Conservation (phyloP, 2,797 vertebrate species). For the Sitta carolinensis region DNA sequence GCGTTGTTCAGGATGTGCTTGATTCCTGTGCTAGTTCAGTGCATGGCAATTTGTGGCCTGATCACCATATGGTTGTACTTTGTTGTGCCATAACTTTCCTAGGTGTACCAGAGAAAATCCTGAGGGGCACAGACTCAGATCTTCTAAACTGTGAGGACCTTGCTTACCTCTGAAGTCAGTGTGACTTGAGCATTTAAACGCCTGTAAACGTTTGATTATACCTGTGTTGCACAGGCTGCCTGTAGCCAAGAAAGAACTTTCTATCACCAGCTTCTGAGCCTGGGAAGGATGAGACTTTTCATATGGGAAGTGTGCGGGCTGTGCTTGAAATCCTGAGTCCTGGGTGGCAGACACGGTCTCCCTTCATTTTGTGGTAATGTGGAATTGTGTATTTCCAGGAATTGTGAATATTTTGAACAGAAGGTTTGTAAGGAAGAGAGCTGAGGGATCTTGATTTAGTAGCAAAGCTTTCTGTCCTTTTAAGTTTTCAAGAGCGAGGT, state of each 20-base stretch:
- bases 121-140: neutral
- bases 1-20: neutral
- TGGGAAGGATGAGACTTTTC: neutral
- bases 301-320: neutral
- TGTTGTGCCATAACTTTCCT: neutral
- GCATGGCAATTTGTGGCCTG: neutral
- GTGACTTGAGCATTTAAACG: neutral
- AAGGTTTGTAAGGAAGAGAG: neutral
- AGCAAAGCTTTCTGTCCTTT: neutral
- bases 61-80: neutral
- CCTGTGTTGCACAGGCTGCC: neutral
- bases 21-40: neutral
- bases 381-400: neutral
- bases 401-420: neutral
- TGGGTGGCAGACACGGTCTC: neutral
- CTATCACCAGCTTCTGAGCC: neutral
- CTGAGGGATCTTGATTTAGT: neutral
- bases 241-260: neutral
- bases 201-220: neutral
- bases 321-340: neutral
- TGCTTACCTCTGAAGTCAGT: neutral
- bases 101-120: neutral
- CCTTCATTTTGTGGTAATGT: neutral
- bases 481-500: neutral
- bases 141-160: neutral